These are phyloP conservation scores for Bothrops alternatus DNA, from an alignment of 2,797 vertebrate species.

Conservation along the genomic window DNA sequence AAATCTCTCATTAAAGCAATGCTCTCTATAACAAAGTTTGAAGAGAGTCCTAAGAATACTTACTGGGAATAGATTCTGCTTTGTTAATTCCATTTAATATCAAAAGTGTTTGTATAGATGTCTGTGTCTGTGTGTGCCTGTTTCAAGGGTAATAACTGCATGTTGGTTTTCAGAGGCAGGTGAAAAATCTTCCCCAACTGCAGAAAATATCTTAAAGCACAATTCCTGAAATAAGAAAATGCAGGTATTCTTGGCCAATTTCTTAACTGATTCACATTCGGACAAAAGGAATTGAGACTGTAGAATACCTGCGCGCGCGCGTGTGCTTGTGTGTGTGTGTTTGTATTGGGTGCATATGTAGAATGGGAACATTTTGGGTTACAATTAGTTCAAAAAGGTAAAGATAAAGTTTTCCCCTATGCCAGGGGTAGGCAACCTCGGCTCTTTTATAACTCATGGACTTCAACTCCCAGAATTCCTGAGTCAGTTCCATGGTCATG, in stretches of 20 bases:
- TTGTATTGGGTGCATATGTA: not conserved
- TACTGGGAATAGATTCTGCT: not conserved
- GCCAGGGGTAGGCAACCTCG: too few species aligned
- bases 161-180: not conserved
- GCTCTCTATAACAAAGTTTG: conserved; percentile 28
- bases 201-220: conserved; percentile 14
- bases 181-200: conserved; percentile 6
- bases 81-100: conserved; percentile 12
- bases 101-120: not conserved
- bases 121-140: not conserved
- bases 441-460: too few species aligned
- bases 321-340: not conserved
- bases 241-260: not conserved
- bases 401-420: not conserved
- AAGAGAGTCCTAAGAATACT: conserved; percentile 19
- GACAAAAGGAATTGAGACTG: not conserved
- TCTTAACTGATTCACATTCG: not conserved
- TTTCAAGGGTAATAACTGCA: not conserved
- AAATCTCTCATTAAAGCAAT: conserved; percentile 31
- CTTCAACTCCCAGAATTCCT: too few species aligned
- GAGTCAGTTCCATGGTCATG: not conserved
- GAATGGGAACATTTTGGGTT: not conserved
- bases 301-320: not conserved
- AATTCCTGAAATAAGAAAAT: conserved; percentile 39
- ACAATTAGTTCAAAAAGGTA: not conserved